Evolutionary conservation across 2,888 invertebrate genomes (phyloP).

Genomic region (Podotricha telesiphe): DNA sequence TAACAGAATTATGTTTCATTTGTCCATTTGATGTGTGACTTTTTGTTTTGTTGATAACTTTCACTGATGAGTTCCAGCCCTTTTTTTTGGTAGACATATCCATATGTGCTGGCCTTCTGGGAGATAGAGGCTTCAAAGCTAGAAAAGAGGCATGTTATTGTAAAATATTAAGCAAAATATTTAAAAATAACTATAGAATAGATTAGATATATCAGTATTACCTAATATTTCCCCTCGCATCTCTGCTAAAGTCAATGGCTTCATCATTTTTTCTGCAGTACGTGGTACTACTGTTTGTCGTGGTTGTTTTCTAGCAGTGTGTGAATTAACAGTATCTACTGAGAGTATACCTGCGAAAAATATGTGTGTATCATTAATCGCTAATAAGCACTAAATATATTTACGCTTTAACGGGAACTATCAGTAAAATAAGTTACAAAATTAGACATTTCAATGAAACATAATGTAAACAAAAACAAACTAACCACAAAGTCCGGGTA

Average conservation of each 20-base stretch:
- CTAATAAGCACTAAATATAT: background rate
- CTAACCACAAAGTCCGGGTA: conserved; percentile 64
- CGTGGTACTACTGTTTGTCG: conserved; percentile 53
- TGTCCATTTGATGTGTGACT: conserved; percentile 63
- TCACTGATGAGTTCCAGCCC: conserved; percentile 74
- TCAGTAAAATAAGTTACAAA: background rate
- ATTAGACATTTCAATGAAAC: background rate
- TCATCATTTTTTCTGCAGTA: conserved; percentile 58
- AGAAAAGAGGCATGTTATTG: conserved; percentile 43
- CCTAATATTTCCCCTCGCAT: conserved; percentile 61
- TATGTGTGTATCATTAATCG: background rate
- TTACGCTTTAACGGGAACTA: background rate
- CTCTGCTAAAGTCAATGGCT: conserved; percentile 68
- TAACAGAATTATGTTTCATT: conserved; percentile 60
- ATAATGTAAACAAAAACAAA: conserved; percentile 20
- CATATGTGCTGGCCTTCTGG: conserved; percentile 49
- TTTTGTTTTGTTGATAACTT: conserved; percentile 62
- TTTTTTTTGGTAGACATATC: conserved; percentile 57
- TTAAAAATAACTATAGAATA: background rate
- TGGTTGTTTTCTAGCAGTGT: conserved; percentile 62
- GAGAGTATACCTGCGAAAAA: conserved; percentile 59
- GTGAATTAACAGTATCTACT: conserved; percentile 55
- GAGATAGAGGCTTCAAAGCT: conserved; percentile 59
- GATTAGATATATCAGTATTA: conserved; percentile 39
- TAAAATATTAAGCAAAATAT: background rate